Evolutionary conservation across 1,140 invertebrate species (phyloP), one percentile per base, ranked within the genome.

Genomic region (Nephotettix cincticeps): DNA sequence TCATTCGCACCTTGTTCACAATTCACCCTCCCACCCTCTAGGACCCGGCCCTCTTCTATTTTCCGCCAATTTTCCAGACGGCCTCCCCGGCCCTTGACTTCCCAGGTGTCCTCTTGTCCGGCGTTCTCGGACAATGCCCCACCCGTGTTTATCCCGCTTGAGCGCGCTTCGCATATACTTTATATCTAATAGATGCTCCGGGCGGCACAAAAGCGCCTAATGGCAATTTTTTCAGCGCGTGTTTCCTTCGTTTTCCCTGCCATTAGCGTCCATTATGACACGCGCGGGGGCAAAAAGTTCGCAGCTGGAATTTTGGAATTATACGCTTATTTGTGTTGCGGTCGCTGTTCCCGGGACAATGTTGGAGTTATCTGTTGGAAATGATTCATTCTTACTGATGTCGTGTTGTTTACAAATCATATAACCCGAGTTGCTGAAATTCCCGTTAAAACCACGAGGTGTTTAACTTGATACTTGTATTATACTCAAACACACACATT

Each of bases 211-310:
- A 45, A 45, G 32, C n/a, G 19, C 32, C 64, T 67, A 67, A 67
- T 67, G 64, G 64, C n/a, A 2, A 67, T 40, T 67, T 67, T 67
- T 67, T 40, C 21, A 43, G 23, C 64, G 64, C 64, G 64, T 67
- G 64, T 67, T 45, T 67, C 32, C 40, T n/a, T 1, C 64, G 30
- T 67, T 67, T 67, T 67, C 64, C 32, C 9, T 9, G 19, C 64
- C 64, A 67, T 67, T 67, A 45, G 23, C 6, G 29, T 61, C 29
- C 63, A 65, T 65, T 65, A 65, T 32, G 21, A 2, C 56, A 29
- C 56, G 56, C 56, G 56, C 56, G 56, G 56, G 17, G 17, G 27
- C 56, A 61, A 25, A 61, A 27, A 25, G n/a, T 11, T 11, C 13
- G 27, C 56, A 61, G 56, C 56, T 61, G 56, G 23, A 28, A 61